A percentile compares a stretch with the other conserved stretches of the same genome.
Conservation (phyloP, 2,797 vertebrate genomes). For the Phoeniculus purpureus region DNA sequence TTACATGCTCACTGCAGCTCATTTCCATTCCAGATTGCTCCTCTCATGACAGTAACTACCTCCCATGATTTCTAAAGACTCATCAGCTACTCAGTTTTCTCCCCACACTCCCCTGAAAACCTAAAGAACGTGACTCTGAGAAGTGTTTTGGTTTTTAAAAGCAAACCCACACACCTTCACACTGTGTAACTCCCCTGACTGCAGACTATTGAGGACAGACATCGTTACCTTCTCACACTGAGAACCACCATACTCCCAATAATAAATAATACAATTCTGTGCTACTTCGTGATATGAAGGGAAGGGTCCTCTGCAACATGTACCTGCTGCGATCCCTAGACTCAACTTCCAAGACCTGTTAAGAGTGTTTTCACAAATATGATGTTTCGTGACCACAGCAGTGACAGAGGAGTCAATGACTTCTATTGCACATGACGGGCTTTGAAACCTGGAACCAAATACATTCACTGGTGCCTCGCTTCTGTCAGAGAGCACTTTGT, state of each 20-base stretch:
- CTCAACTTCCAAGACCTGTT: not conserved
- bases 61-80: not conserved
- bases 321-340: fast-evolving
- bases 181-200: not conserved
- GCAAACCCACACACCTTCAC: not conserved
- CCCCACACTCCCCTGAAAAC: not conserved
- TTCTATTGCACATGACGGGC: not conserved
- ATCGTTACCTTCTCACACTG: not conserved
- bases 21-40: not conserved
- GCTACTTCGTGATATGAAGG: not conserved
- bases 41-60: not conserved
- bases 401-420: not conserved
- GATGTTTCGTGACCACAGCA: not conserved
- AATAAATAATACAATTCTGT: not conserved
- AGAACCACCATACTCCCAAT: not conserved
- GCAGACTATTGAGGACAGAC: not conserved
- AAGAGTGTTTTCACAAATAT: not conserved
- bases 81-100: not conserved
- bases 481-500: not conserved
- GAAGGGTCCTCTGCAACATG: not conserved
- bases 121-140: not conserved
- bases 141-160: not conserved
- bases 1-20: not conserved
- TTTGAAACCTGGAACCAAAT: not conserved
- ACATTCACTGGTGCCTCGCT: not conserved